Evolutionary conservation across 2,113 vertebrate genomes (phyloP), one percentile per base, ranked within the genome.

Genomic region (Micronycteris hirsuta): DNA sequence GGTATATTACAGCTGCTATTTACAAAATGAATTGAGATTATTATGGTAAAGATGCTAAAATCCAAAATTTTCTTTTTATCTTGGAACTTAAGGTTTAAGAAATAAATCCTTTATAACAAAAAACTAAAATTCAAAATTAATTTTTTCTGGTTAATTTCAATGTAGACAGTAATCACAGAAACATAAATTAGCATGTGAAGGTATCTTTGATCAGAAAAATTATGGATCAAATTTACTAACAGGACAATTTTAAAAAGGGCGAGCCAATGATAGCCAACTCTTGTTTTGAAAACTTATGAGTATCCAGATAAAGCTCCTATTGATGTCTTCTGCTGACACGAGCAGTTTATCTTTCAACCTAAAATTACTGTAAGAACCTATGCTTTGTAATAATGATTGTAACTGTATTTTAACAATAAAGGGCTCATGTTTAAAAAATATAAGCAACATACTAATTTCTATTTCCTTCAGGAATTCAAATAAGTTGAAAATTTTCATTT

Each of bases 121-220:
- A 93, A 76, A 47, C n/a, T 86, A 89, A 22, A 76, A 89, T 89
- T 89, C 76, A 86, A 88, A 71, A 84, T 65, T 31, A 19, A 38
- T 71, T 63, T 33, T 68, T 86, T 67, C 43, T 90, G 36, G 12
- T 91, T 82, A 89, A 49, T 92, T 71, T 91, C 33, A 49, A 9
- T 45, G 16, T 16, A 74, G 31, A 45, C 24, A 33, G 17, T 7
- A 94, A 89, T 58, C 19, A 67, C n/a, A 89, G 19, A 63, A 92
- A 83, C 68, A 14, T 54, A 45, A 86, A 22, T 56, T 61, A 78
- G 1, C 38, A 58, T 41, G 26, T 24, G 43, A 90, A 93, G 13
- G 0, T 19, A 81, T 26, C 20, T 93, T 93, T 65, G 16, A 82
- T 89, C 54, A 86, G 68, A 38, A 49, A 49, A 77, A 77, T 31